These are phyloP conservation scores for Ophioninae sp. DNA, from an alignment of 2,888 invertebrate genomes.

Conservation along the genomic window DNA sequence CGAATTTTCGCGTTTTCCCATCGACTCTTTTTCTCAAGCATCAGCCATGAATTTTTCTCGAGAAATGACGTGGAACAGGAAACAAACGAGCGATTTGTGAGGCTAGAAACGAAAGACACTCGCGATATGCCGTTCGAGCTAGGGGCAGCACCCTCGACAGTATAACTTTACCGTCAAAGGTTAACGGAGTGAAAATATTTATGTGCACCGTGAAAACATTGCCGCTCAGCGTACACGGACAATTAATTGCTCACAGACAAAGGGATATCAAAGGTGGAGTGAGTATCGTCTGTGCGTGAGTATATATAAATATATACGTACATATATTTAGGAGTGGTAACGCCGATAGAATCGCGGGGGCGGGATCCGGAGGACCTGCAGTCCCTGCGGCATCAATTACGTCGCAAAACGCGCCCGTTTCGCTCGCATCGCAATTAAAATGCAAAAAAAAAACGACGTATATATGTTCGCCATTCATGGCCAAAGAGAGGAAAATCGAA, in stretches of 20 bases:
- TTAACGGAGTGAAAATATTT: conserved; percentile 74
- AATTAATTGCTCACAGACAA: conserved; percentile 72
- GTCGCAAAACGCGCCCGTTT: conserved; percentile 64
- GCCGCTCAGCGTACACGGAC: conserved; percentile 66
- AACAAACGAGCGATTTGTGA: conserved; percentile 41
- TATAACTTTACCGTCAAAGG: conserved; percentile 68
- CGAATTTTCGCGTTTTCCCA: not conserved
- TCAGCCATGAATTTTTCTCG: conserved; percentile 26
- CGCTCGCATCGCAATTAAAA: conserved; percentile 73
- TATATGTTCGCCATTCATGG: conserved; percentile 67
- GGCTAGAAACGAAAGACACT: conserved; percentile 39
- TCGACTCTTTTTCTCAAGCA: conserved; percentile 9
- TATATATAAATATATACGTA: conserved; percentile 15
- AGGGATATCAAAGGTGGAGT: conserved; percentile 70
- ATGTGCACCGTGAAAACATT: conserved; percentile 69
- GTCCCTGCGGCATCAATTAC: conserved; percentile 75
- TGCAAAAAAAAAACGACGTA: conserved; percentile 66
- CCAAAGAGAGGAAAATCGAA: conserved; percentile 38
- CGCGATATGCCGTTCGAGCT: conserved; percentile 9
- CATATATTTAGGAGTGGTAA: conserved; percentile 11
- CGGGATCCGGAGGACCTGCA: conserved; percentile 47
- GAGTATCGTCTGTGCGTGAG: not conserved
- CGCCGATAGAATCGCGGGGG: conserved; percentile 53
- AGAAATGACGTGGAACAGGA: conserved; percentile 38
- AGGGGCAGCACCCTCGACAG: conserved; percentile 26